Evolutionary conservation across 2,888 invertebrate genomes (phyloP), one percentile per base, ranked within the genome.

Genomic region (Cerceris rybyensis): DNA sequence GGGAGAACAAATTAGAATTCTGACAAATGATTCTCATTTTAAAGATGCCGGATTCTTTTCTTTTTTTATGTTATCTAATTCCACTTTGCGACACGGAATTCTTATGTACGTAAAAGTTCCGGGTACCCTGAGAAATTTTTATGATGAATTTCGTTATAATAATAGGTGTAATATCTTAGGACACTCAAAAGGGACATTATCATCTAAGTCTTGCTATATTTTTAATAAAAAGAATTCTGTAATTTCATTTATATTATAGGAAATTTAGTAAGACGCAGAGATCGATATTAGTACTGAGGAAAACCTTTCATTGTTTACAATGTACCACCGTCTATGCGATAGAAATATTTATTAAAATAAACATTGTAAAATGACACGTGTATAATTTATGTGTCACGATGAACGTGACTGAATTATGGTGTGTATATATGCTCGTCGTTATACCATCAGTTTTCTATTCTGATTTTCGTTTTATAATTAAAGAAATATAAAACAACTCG

Each of bases 311-410:
- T 86, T 87, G 86, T 88, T 80, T 88, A 90, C 87, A 83, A 84
- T 86, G 85, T 88, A 89, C 87, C 84, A 85, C 85, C 86, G 86
- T 85, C 85, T 87, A 86, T 85, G 83, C 85, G 71, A 87, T 84
- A 88, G 81, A 82, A 88, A 87, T 89, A 89, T 89, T 89, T 90
- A 90, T 88, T 88, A 84, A 88, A 89, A 87, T 88, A 86, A 88
- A 89, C 81, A 83, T 86, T 86, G 81, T 82, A 87, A 87, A 77
- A 82, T 60, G 61, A 78, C 65, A 76, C 64, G 74, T 68, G 60
- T 77, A 72, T 66, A 66, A 66, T 81, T 81, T 74, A 81, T 71
- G 42, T 39, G 69, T 73, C 59, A 55, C 14, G 46, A 76, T 57
- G 68, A 68, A 69, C 66, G 59, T 60, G 57, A 70, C 71, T 61